Evolutionary conservation across 1,140 invertebrate species (phyloP), one percentile per base, ranked within the genome.

Genomic region (Drosophila persimilis): DNA sequence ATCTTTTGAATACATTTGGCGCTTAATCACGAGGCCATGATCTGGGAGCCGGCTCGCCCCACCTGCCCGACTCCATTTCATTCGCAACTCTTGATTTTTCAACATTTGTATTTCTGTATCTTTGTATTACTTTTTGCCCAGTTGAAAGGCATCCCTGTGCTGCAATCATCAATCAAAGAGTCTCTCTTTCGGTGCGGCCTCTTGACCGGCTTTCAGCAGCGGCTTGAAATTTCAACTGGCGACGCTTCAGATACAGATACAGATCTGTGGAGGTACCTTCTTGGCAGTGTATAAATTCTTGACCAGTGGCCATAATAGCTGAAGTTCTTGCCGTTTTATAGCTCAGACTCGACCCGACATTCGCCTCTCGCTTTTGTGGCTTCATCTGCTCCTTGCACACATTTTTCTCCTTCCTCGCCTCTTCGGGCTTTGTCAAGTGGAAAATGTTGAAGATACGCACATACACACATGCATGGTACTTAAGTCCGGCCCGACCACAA

Each of bases 1-100:
- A 88, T 88, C 83, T 88, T 88, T 88, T 88, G 83, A 88, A 89
- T 88, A 89, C 84, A 79, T 88, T 88, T 88, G 83, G 84, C 84
- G 84, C 84, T 88, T 88, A 88, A 88, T 88, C 83, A 88, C 75
- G 79, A 70, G 79, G 69, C 77, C 83, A 70, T 88, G 75, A 84
- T 83, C 80, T 70, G 64, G 47, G 57, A 54, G 51, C 26, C 50
- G 43, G 48, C 59, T 13, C 35, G 29, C 22, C 41, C 20, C 72
- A 73, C 66, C 76, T 67, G 76, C 78, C 64, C 69, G 41, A 43
- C 77, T 79, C 80, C 44, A 74, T 79, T 79, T 75, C 31, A 55
- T 55, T 72, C 45, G 15, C 43, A 44, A 26, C 24, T 45, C 17
- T 71, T 63, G 44, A 53, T 61, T 26, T 62, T 39, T 43, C 17